Conservation (phyloP, 2,113 vertebrate genomes). For the Cryptomyrus ogoouensis region DNA sequence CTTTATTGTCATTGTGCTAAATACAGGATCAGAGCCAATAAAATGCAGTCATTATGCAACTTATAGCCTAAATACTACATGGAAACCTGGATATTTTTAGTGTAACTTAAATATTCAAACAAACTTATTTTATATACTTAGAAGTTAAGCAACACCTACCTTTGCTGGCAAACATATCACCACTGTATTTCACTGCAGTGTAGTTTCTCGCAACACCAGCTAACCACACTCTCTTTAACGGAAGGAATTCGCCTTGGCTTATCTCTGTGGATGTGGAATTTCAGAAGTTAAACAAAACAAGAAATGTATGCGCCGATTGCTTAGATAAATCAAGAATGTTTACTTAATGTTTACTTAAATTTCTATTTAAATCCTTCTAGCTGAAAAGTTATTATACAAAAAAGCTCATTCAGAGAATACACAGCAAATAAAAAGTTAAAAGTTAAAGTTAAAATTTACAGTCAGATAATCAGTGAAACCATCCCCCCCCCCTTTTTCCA, state of each 20-base stretch:
- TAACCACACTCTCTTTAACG: neutral
- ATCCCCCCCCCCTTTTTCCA: neutral
- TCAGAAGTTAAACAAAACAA: neutral
- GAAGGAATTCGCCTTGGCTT: neutral
- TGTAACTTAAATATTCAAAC: neutral
- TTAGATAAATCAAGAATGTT: slow-evolving; percentile 8
- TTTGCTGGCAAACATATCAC: neutral
- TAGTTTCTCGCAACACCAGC: neutral
- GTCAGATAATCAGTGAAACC: neutral
- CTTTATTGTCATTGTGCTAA: neutral
- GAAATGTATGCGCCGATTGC: neutral
- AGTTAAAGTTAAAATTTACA: neutral
- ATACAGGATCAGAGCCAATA: neutral
- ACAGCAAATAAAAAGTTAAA: neutral
- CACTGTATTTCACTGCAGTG: neutral
- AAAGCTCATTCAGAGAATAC: neutral
- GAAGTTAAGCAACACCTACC: neutral
- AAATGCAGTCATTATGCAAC: neutral
- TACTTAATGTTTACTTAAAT: neutral
- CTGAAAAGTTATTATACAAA: neutral
- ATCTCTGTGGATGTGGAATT: neutral
- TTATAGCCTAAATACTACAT: neutral
- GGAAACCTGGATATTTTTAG: neutral
- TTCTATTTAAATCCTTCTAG: neutral
- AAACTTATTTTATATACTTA: neutral